A percentile compares a stretch with the other conserved stretches of the same genome.
phyloP scores from a whole-genome alignment of 2,888 invertebrate genomes.

The Digitonthophagus gazella region DNA sequence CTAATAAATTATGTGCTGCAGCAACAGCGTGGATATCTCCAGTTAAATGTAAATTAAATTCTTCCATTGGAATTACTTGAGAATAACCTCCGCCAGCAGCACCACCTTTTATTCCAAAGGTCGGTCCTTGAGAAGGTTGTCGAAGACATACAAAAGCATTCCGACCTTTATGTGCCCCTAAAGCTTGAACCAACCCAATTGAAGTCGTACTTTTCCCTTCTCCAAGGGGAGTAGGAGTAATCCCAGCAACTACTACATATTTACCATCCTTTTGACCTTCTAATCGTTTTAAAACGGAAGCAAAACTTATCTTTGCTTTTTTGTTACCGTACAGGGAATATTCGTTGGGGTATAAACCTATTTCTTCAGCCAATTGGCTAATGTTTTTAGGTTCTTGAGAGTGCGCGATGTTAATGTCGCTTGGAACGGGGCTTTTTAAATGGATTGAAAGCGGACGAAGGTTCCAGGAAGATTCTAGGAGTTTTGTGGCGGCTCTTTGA shows the following conservation, averaged over 20 bases:
- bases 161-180: slow-evolving; percentile 77
- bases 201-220: slow-evolving; percentile 98
- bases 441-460: slow-evolving; percentile 66
- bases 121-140: slow-evolving; percentile 98
- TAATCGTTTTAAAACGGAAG: slow-evolving; percentile 72
- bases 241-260: slow-evolving; percentile 96
- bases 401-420: slow-evolving; percentile 88
- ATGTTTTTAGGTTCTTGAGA: slow-evolving; percentile 87
- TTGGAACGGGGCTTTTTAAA: slow-evolving; percentile 76
- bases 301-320: slow-evolving; percentile 89
- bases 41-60: slow-evolving; percentile 96
- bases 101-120: slow-evolving; percentile 97
- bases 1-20: slow-evolving; percentile 95
- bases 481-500: slow-evolving; percentile 58
- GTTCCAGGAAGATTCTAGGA: slow-evolving; percentile 68
- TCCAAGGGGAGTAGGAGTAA: slow-evolving; percentile 98
- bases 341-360: slow-evolving; percentile 78
- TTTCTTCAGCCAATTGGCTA: slow-evolving; percentile 72
- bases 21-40: slow-evolving; percentile 99
- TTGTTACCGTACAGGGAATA: slow-evolving; percentile 87
- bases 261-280: slow-evolving; percentile 71
- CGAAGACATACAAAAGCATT: slow-evolving; percentile 93
- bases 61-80: slow-evolving; percentile 98
- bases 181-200: slow-evolving; percentile 89
- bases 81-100: slow-evolving; percentile 99